Evolutionary conservation across 2,797 vertebrate genomes (phyloP).

Genomic region (Geotrypetes seraphini): DNA sequence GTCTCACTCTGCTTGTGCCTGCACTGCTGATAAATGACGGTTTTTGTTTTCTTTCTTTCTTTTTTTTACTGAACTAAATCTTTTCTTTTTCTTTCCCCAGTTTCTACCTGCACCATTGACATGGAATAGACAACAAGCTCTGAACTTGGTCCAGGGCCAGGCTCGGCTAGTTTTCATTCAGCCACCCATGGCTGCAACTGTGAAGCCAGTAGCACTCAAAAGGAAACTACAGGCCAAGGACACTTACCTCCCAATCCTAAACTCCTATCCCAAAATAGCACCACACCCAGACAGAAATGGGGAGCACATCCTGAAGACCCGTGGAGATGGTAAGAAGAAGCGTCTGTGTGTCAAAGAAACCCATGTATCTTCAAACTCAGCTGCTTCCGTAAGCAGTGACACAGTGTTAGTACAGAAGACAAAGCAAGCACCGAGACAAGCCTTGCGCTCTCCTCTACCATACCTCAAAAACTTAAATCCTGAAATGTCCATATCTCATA

Average conservation of each 20-base stretch:
- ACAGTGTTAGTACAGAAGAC: neutral
- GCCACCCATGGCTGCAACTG: neutral
- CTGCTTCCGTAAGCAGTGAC: neutral
- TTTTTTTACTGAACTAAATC: too few species aligned
- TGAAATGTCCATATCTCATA: neutral
- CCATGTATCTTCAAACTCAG: neutral
- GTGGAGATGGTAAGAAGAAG: slow-evolving; percentile 34
- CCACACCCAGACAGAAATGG: slow-evolving; percentile 59
- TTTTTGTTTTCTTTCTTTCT: rapidly evolving
- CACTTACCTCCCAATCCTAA: slow-evolving; percentile 60
- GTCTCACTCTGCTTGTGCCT: neutral
- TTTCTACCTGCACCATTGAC: too few species aligned
- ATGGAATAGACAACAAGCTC: neutral
- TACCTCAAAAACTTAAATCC: slow-evolving; percentile 29
- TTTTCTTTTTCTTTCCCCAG: too few species aligned
- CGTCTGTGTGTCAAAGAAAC: slow-evolving; percentile 33
- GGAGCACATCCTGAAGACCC: slow-evolving; percentile 22
- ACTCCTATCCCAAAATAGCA: slow-evolving; percentile 77
- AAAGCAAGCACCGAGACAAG: neutral
- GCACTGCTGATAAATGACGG: neutral
- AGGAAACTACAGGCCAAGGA: neutral
- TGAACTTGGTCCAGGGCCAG: neutral
- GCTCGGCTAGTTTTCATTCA: neutral
- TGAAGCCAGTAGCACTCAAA: neutral
- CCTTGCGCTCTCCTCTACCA: slow-evolving; percentile 17